These are phyloP conservation scores for Emys orbicularis DNA, from an alignment of 2,797 vertebrate species.

Conservation along the genomic window DNA sequence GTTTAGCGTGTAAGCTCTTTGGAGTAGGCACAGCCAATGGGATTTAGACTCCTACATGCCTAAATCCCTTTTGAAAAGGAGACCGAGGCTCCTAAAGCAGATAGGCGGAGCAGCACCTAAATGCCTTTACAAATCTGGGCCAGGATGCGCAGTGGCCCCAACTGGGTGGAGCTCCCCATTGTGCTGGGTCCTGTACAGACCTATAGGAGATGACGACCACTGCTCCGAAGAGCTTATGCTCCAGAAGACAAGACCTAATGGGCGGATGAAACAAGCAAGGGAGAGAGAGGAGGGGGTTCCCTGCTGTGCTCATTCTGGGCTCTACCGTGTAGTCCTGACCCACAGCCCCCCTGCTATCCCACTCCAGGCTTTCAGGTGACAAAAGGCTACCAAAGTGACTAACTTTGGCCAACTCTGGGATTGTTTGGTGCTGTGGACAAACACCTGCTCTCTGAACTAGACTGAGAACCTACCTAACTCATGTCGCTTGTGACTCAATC, in stretches of 20 bases:
- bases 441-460: neutral
- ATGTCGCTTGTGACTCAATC: neutral
- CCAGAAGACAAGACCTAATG: neutral
- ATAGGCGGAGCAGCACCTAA: too few relatives aligned
- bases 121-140: too few relatives aligned
- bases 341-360: too few relatives aligned
- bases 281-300: neutral
- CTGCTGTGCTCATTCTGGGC: neutral
- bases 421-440: neutral
- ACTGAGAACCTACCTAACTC: neutral
- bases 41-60: too few relatives aligned
- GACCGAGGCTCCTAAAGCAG: neutral
- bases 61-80: neutral
- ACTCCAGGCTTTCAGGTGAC: neutral
- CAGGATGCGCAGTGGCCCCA: too few relatives aligned
- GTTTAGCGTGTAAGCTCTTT: too few relatives aligned
- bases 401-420: neutral
- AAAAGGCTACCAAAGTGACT: neutral
- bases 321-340: neutral
- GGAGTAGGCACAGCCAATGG: too few relatives aligned
- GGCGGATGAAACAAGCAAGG: neutral
- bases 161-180: too few relatives aligned
- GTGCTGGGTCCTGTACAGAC: too few relatives aligned
- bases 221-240: too few relatives aligned
- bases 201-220: too few relatives aligned